These are phyloP conservation scores for Rousettus leschenaultii DNA, from an alignment of 2,113 vertebrate species.

Conservation along the genomic window DNA sequence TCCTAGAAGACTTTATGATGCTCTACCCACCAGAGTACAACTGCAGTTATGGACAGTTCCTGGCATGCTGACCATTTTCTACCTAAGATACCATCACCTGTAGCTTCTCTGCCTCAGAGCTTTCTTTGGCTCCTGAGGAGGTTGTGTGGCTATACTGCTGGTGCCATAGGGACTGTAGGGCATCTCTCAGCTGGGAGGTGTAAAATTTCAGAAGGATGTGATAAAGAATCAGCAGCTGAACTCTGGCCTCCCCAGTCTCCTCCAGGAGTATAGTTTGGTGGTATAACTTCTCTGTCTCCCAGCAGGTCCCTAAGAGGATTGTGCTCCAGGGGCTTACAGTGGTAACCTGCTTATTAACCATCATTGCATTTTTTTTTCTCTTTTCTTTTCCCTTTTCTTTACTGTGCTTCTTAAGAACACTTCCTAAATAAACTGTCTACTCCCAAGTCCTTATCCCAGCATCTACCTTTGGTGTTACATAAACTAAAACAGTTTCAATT, in stretches of 20 bases:
- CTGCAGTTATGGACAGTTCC: not conserved
- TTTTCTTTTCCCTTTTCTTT: not conserved
- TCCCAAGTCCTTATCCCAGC: not conserved
- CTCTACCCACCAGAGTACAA: not conserved
- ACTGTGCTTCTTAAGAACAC: not conserved
- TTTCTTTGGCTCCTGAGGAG: not conserved
- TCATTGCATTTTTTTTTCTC: not conserved
- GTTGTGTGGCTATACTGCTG: not conserved
- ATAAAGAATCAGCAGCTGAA: not conserved
- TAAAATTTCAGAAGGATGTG: not conserved
- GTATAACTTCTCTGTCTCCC: not conserved
- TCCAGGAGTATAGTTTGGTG: not conserved
- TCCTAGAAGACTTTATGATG: not conserved
- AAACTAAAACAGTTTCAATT: not conserved
- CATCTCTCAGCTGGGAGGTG: not conserved
- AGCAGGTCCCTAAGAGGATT: not conserved
- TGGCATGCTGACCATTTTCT: not conserved
- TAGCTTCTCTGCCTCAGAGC: not conserved
- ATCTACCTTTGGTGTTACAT: not conserved
- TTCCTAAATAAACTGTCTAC: not conserved
- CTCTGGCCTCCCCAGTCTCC: not conserved
- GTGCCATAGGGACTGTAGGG: not conserved
- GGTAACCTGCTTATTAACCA: not conserved
- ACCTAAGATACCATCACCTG: not conserved
- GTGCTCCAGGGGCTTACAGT: not conserved